A percentile compares a stretch with the other conserved stretches of the same genome.
phyloP scores from a whole-genome alignment of 2,888 invertebrate genomes.

The Cremastinae sp. region DNA sequence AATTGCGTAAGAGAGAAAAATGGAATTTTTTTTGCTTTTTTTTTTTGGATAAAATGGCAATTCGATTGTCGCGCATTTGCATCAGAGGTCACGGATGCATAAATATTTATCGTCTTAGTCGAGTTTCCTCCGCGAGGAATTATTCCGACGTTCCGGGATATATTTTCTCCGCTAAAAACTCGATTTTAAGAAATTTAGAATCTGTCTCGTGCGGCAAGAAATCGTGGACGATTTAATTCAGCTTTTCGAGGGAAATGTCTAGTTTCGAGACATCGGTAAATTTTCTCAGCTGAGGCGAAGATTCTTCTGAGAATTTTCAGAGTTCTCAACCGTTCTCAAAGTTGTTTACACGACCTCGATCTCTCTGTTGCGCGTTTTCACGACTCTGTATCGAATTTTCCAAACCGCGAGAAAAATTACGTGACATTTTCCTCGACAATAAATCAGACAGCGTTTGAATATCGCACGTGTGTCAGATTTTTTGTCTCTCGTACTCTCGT shows the following conservation, averaged over 20 bases:
- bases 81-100: slow-evolving; percentile 14
- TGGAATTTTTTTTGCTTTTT: neutral
- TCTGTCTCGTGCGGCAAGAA: slow-evolving; percentile 14
- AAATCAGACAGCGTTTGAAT: neutral
- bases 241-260: slow-evolving; percentile 33
- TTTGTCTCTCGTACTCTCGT: too few relatives aligned
- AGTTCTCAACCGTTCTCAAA: slow-evolving; percentile 47
- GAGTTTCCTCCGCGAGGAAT: slow-evolving; percentile 14
- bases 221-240: slow-evolving; percentile 38
- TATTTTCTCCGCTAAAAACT: slow-evolving; percentile 17
- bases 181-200: slow-evolving; percentile 30
- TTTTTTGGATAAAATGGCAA: slow-evolving; percentile 10
- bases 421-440: slow-evolving; percentile 1
- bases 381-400: slow-evolving; percentile 1
- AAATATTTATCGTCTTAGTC: slow-evolving; percentile 39
- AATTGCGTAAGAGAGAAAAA: neutral
- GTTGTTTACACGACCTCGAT: slow-evolving; percentile 69
- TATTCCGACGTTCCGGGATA: slow-evolving; percentile 29
- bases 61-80: slow-evolving; percentile 30
- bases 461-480: too few relatives aligned
- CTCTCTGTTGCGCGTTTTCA: slow-evolving; percentile 22
- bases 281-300: slow-evolving; percentile 14
- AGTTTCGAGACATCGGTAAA: slow-evolving; percentile 40
- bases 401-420: too few relatives aligned
- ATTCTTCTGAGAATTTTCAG: slow-evolving; percentile 13